Percentiles rank a stretch among this genome's conserved stretches.
These are phyloP conservation scores for Erythrocercus mccallii DNA, from an alignment of 2,113 vertebrate species.

Conservation along the genomic window DNA sequence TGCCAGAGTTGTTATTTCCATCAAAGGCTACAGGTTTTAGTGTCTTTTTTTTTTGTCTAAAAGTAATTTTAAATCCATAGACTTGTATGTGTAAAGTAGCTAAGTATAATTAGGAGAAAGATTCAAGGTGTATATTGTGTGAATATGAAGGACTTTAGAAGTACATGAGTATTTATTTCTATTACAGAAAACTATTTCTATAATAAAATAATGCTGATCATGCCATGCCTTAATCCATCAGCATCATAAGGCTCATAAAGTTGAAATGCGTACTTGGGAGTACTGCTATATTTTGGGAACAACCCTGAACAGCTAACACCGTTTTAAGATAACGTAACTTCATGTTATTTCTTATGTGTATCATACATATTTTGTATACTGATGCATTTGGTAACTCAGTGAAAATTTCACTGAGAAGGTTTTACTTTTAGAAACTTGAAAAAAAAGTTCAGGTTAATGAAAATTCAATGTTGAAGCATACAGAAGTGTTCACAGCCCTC, in stretches of 20 bases:
- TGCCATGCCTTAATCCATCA: neutral
- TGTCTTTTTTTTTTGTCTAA: neutral
- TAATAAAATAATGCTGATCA: neutral
- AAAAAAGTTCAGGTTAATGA: neutral
- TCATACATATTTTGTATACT: neutral
- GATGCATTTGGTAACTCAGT: neutral
- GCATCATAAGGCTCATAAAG: neutral
- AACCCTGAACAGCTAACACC: neutral
- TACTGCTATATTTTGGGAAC: neutral
- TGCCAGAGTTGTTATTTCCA: neutral
- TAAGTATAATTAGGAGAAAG: neutral
- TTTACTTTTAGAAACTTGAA: neutral
- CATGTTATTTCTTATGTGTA: neutral
- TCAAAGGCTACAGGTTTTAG: neutral
- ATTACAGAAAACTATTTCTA: neutral
- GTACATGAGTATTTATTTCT: neutral
- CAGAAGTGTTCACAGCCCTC: neutral
- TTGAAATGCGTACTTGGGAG: neutral
- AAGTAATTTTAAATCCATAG: neutral
- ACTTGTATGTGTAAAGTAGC: neutral
- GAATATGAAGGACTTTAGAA: neutral
- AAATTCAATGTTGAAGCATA: neutral
- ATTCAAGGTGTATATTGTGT: neutral
- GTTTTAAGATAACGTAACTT: neutral
- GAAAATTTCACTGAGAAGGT: neutral